Base-by-base conservation (phyloP, 2,797 vertebrate species). In the Ambastaia sidthimunki region DNA sequence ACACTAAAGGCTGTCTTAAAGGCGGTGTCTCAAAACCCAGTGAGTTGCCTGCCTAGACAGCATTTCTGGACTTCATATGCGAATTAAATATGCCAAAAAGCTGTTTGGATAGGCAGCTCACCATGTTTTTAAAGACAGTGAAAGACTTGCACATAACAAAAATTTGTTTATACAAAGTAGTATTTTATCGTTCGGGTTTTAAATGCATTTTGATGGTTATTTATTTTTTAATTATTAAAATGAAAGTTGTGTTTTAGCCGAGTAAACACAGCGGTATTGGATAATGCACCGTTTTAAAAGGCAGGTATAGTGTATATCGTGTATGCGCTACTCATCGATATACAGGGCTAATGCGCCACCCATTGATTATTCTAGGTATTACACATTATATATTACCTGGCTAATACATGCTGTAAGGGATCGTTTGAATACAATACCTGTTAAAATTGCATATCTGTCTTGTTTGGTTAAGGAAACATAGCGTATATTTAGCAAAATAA, bases 261-360 rank as follows among this genome's bases (percentile, higher is more conserved):
- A 25, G 12, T 0, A 44, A 3, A 28, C 34, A 69, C 18, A 48
- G 23, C 31, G 16, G 54, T 16, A 5, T 48, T 28, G 63, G 44
- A 68, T 19, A 23, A 28, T 13, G 41, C n/a, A 2, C 23, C 34
- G 25, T 13, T 59, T 23, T 44, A 4, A 13, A 78, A 44, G 68
- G 63, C 74, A 78, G 80, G 77, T 74, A 82, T 25, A 41, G 71
- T 19, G 72, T 55, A 1, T 50, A n/a, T 9, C 66, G 71, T 71
- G 63, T 47, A 37, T 9, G 60, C 59, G 59, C 76, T 28, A 50
- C 67, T 70, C 60, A 60, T 60, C 65, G 16, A 84, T 85, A 71
- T 89, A 85, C 83, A 91, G 89, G 90, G 85, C 92, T 92, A 87
- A 93, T 86, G 70, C 93, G 93, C 93, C 94, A 94, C 92, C 94